phyloP scores from a whole-genome alignment of 2,797 vertebrate genomes.

The Acestrorhynchus altus region DNA sequence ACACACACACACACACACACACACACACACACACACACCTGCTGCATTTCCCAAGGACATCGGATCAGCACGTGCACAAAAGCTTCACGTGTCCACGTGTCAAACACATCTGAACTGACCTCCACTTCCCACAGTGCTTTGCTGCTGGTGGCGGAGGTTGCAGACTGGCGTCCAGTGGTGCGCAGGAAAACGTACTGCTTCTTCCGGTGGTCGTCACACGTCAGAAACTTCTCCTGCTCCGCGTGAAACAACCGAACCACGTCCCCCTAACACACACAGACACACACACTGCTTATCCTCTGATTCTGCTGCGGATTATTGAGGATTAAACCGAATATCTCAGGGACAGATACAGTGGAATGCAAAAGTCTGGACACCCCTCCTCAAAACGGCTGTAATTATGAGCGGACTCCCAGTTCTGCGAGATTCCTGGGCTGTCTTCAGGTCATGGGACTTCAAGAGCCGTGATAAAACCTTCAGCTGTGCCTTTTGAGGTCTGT shows the following conservation, averaged over 20 bases:
- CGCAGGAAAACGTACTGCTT: slow-evolving; percentile 96
- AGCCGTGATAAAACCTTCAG: too few species aligned
- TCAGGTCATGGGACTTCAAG: too few species aligned
- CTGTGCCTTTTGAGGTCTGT: too few species aligned
- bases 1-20: slow-evolving; percentile 29
- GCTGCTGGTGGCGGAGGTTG: slow-evolving; percentile 96
- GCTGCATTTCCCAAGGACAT: slow-evolving; percentile 33
- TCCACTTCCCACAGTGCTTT: slow-evolving; percentile 98
- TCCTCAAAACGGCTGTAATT: too few species aligned
- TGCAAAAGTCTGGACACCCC: too few species aligned
- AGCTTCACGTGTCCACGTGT: background rate
- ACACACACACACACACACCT: too few species aligned
- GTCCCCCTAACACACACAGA: slow-evolving; percentile 82
- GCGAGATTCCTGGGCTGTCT: too few species aligned
- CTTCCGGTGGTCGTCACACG: slow-evolving; percentile 95
- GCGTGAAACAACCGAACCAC: slow-evolving; percentile 96
- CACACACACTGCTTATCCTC: background rate
- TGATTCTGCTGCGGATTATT: background rate
- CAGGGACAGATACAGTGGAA: too few species aligned
- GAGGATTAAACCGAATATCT: too few species aligned
- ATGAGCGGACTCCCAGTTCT: too few species aligned
- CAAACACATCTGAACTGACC: slow-evolving; percentile 71
- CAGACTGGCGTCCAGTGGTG: slow-evolving; percentile 93
- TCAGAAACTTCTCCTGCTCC: slow-evolving; percentile 97
- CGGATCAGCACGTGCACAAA: background rate